Evolutionary conservation across 2,888 invertebrate species (phyloP).

Genomic region (Cancer borealis): DNA sequence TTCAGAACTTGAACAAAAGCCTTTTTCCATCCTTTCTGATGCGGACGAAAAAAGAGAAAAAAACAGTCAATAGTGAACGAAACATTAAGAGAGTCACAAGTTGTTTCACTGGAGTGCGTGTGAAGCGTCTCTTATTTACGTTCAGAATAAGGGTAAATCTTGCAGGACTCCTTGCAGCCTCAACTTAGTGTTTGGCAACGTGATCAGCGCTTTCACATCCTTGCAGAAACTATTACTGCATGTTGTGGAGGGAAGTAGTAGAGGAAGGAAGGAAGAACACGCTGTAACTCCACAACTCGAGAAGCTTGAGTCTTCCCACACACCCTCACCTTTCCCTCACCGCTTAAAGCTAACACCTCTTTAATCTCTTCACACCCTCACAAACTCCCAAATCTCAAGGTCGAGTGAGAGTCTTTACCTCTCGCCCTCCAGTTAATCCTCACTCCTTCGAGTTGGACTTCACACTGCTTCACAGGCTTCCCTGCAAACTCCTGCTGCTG

Average conservation of each 20-base stretch:
- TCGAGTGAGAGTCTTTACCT: constrained; percentile 34
- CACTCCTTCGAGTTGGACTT: not conserved
- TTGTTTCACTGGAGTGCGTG: not conserved
- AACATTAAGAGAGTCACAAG: not conserved
- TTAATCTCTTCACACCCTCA: constrained; percentile 40
- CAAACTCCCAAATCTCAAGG: constrained; percentile 37
- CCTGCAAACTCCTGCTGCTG: not conserved
- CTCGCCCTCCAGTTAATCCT: constrained; percentile 28
- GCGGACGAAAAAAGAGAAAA: not conserved
- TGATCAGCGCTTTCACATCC: not conserved
- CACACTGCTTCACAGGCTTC: not conserved
- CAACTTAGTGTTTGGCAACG: not conserved
- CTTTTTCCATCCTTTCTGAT: not conserved
- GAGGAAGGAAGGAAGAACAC: not conserved
- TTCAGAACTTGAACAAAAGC: constrained; percentile 4
- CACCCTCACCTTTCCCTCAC: constrained; percentile 24
- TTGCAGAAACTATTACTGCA: not conserved
- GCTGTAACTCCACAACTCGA: not conserved
- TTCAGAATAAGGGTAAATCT: not conserved
- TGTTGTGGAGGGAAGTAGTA: not conserved
- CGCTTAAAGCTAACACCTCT: constrained; percentile 33
- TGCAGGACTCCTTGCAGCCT: not conserved
- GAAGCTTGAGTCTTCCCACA: not conserved
- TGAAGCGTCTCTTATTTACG: not conserved
- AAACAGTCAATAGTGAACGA: not conserved